Evolutionary conservation across 2,113 vertebrate genomes (phyloP), one percentile per base, ranked within the genome.

Genomic region (Vidua macroura): DNA sequence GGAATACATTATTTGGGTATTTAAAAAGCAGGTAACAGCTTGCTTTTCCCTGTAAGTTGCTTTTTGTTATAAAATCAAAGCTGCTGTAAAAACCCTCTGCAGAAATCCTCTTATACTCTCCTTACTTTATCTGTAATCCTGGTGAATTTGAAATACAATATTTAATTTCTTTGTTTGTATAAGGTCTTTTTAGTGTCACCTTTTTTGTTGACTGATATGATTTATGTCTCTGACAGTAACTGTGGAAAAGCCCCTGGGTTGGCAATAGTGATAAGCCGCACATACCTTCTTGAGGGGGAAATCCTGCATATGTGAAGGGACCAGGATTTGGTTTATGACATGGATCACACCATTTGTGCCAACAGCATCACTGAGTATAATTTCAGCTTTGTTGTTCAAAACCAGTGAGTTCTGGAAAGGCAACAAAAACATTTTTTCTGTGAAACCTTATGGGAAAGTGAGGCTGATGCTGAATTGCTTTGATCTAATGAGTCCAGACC

Each of bases 281-380:
- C 98, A 3, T 93, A 97, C 96, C 93, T 85, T 44, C 68, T 93
- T 52, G 62, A 30, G 82, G 10, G 95, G 95, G 11, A 95, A 83
- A 20, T 93, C 62, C 62, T 98, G 89, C 56, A 97, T 44, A 10
- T 85, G 94, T 12, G 97, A 69, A 12, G 98, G 98, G 63, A 97
- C 80, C 56, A 99, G 97, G 35, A 99, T 25, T 27, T 92, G 97
- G 95, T 99, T 97, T 74, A 99, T 98, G 93, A 98, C 75, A 23
- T 99, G 98, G 87, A 99, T 98, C 77, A 99, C 97, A 0, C 99
- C 99, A 12, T 99, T 99, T 27, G 97, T 94, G 63, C 97, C 97
- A 92, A 98, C 66, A 39, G 79, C 92, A 41, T 99, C 97, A 3
- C 98, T 98, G 94, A 95, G 84, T 39, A 98, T 93, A 77, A 99